Conservation (phyloP, 2,888 invertebrate genomes). For the Chirona hameri region DNA sequence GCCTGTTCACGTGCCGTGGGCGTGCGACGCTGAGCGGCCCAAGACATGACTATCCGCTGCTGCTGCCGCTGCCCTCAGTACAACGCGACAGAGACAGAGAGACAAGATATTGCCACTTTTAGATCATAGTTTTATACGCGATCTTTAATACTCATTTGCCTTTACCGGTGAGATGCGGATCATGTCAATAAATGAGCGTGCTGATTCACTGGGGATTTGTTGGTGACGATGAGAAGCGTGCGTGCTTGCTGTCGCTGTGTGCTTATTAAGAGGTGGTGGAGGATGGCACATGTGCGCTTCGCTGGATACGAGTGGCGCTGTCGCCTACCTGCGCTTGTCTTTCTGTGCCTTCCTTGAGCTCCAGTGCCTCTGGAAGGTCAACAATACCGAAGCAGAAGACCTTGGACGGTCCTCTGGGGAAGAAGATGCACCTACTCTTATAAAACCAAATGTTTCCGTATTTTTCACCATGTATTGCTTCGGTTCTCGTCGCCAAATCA, state of each 20-base stretch:
- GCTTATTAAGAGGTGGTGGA: not conserved
- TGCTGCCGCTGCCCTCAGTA: not conserved
- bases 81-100: not conserved
- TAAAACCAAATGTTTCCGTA: too few relatives aligned
- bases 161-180: not conserved
- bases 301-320: not conserved
- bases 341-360: not conserved
- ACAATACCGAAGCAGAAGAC: too few relatives aligned
- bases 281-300: not conserved
- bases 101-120: not conserved
- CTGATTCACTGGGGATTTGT: not conserved
- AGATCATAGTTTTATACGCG: slow-evolving; percentile 22
- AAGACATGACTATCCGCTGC: not conserved
- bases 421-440: too few relatives aligned
- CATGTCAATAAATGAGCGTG: not conserved
- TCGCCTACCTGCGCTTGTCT: not conserved
- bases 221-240: not conserved
- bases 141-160: slow-evolving; percentile 28
- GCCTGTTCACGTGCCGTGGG: too few relatives aligned
- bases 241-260: not conserved
- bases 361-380: too few relatives aligned
- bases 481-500: too few relatives aligned
- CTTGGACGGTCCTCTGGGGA: too few relatives aligned
- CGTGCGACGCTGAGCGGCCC: not conserved
- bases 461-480: too few relatives aligned